Evolutionary conservation across 2,113 vertebrate genomes (phyloP), one percentile per base, ranked within the genome.

Genomic region (Tragelaphus scriptus): DNA sequence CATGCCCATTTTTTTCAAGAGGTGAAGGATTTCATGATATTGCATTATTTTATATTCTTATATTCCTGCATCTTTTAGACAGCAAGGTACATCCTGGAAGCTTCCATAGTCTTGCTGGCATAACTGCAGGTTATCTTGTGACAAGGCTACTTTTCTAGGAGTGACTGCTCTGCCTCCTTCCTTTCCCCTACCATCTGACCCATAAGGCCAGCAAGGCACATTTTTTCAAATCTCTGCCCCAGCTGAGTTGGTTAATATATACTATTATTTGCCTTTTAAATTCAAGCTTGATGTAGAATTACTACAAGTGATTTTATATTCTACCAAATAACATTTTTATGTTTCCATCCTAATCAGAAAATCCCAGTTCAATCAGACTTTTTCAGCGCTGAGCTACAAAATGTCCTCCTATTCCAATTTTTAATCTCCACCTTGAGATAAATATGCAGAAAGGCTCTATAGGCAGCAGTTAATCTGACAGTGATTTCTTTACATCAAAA

Each of bases 321-420:
- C 84, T 53, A 89, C 58, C 63, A 98, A 96, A 95, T 97, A 97
- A 93, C 61, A 85, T 93, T 97, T 98, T 98, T 96, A 97, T 97
- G 89, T 97, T 93, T 93, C 79, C 63, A 94, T 36, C 95, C 93
- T 97, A 98, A 97, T 97, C 96, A 97, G 93, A 98, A 97, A 97
- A 93, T 95, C 86, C 96, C 51, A 97, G 93, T 97, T 97, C 96
- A 98, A 94, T 98, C 89, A 97, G 68, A 91, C 36, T 97, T 96
- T 96, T 86, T 96, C 51, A 49, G 93, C 49, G 51, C 84, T 77
- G 84, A 97, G 92, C 84, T 94, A 87, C 63, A 93, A 87, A 95
- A 96, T 97, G 71, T 93, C 96, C 25, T 95, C 82, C 68, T 77
- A 49, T 95, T 98, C 79, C 59, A 96, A 93, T 91, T 97, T 98